phyloP scores from a whole-genome alignment of 2,797 vertebrate genomes.

The Limosa lapponica region DNA sequence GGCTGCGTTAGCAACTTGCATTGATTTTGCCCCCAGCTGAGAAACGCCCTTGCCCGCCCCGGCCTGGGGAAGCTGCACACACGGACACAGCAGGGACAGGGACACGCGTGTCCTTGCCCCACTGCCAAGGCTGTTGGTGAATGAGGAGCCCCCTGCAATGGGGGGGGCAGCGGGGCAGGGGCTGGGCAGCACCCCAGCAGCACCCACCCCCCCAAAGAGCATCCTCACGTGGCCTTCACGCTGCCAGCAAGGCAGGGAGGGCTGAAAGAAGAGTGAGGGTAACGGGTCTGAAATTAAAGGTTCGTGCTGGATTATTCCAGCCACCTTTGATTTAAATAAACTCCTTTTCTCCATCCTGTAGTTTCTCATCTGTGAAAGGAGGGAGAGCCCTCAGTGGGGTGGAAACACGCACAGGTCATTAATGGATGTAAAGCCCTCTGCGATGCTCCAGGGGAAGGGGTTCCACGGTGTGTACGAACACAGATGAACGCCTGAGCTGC shows the following conservation, averaged over 20 bases:
- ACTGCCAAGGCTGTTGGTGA: constrained; percentile 76
- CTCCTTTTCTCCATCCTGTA: not conserved
- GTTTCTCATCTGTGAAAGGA: not conserved
- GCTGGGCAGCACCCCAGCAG: not conserved
- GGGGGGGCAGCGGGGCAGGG: not conserved
- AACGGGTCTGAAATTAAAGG: not conserved
- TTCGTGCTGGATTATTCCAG: not conserved
- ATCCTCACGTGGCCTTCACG: not conserved
- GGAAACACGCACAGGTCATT: accelerated
- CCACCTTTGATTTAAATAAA: not conserved
- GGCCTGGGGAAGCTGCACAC: not conserved
- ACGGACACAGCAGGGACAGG: accelerated
- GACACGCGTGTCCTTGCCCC: not conserved
- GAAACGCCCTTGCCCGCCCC: not conserved
- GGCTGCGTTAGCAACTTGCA: not conserved
- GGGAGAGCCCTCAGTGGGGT: accelerated
- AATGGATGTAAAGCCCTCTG: not conserved
- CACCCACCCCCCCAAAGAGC: not conserved
- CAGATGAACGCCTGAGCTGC: not conserved
- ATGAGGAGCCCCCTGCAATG: constrained; percentile 40
- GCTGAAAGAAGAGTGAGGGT: not conserved
- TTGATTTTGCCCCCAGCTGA: not conserved
- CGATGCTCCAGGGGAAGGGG: not conserved
- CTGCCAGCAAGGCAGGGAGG: not conserved
- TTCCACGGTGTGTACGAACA: accelerated